Evolutionary conservation across 2,113 vertebrate species (phyloP).

Genomic region (Paratilapia polleni): DNA sequence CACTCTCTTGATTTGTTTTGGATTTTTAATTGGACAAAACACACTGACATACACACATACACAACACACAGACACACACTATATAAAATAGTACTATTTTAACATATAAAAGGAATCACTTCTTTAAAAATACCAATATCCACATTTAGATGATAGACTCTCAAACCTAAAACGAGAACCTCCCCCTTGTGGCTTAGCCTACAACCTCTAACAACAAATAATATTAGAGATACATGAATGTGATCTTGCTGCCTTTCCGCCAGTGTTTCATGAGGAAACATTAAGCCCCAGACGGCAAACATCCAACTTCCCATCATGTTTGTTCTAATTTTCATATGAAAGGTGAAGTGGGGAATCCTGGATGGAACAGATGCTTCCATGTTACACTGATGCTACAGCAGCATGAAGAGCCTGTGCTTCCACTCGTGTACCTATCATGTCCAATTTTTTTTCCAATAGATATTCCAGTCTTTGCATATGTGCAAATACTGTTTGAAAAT

Average conservation of each 20-base stretch:
- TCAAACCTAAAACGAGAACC: constrained; percentile 7
- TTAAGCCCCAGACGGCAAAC: constrained; percentile 65
- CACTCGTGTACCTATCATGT: constrained; percentile 79
- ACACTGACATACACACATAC: neutral
- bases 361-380: constrained; percentile 37
- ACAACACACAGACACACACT: neutral
- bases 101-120: neutral
- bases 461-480: constrained; percentile 43
- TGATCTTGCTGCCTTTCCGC: constrained; percentile 51
- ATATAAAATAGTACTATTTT: neutral
- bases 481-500: constrained; percentile 66
- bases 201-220: constrained; percentile 63
- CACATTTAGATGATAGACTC: neutral
- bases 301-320: constrained; percentile 62
- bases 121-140: constrained; percentile 1
- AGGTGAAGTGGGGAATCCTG: constrained; percentile 41
- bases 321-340: constrained; percentile 76
- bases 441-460: constrained; percentile 72
- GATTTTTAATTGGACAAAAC: neutral
- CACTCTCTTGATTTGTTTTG: too few relatives aligned
- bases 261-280: constrained; percentile 62
- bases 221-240: constrained; percentile 63
- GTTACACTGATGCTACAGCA: constrained; percentile 43
- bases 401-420: constrained; percentile 55
- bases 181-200: constrained; percentile 20